Conservation (phyloP, 2,797 vertebrate genomes). For the Perodicticus potto region DNA sequence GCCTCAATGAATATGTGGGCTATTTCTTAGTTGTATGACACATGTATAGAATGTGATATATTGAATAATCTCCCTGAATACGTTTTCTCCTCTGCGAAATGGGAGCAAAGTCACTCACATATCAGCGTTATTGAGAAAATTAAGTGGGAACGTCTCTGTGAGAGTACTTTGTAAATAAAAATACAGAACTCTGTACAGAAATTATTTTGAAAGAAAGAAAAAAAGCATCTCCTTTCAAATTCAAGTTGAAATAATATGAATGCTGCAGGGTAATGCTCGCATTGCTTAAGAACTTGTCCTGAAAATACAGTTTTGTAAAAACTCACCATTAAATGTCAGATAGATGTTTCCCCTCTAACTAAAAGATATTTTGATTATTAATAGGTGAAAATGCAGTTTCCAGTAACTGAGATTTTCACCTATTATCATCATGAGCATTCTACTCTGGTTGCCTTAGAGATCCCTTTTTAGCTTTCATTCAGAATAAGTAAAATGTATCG, state of each 20-base stretch:
- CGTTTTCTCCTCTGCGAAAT: constrained; percentile 60
- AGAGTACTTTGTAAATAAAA: constrained; percentile 29
- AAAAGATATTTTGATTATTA: constrained; percentile 52
- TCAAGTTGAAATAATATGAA: constrained; percentile 5
- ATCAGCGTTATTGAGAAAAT: not conserved
- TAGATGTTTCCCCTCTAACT: constrained; percentile 37
- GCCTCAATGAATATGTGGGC: not conserved
- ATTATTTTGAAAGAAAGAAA: constrained; percentile 25
- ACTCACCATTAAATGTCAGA: constrained; percentile 41
- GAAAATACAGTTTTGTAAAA: constrained; percentile 36
- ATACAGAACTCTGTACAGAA: not conserved
- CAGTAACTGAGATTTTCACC: constrained; percentile 38
- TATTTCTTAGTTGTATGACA: not conserved
- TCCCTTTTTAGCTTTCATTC: constrained; percentile 4
- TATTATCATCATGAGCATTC: not conserved
- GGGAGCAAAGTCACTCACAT: not conserved
- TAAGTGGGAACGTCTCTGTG: not conserved
- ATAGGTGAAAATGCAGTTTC: constrained; percentile 53
- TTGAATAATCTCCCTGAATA: not conserved
- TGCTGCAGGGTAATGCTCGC: not conserved
- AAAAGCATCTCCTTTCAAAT: not conserved
- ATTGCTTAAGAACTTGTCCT: constrained; percentile 33
- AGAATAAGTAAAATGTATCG: constrained; percentile 15
- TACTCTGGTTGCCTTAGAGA: constrained; percentile 2
- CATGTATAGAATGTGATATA: not conserved